Evolutionary conservation across 1,140 invertebrate genomes (phyloP).

Genomic region (Elymnias hypermnestra): DNA sequence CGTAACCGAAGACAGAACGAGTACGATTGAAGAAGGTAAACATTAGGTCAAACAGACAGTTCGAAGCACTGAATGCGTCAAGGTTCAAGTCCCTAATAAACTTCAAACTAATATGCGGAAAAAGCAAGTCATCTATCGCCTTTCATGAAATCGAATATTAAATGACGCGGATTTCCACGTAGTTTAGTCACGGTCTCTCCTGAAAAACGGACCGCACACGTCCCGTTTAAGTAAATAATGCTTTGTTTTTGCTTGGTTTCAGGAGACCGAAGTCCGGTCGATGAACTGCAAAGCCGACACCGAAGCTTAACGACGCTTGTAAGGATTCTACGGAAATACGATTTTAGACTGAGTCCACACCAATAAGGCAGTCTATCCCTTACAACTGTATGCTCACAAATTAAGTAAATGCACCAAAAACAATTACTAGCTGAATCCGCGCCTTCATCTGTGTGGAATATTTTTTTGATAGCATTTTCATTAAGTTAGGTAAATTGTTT

Average conservation of each 20-base stretch:
- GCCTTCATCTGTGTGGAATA: no score
- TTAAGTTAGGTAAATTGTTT: no score
- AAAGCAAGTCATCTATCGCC: background rate
- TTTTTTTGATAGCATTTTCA: no score
- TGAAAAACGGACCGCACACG: slow-evolving; percentile 30
- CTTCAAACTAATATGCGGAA: background rate
- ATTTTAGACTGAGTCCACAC: slow-evolving; percentile 50
- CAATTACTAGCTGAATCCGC: no score
- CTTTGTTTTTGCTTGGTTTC: slow-evolving; percentile 56
- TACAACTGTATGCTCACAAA: no score
- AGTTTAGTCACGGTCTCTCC: slow-evolving; percentile 34
- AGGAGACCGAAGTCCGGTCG: slow-evolving; percentile 58
- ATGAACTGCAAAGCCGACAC: slow-evolving; percentile 69
- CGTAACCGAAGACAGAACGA: no score
- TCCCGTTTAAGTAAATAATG: slow-evolving; percentile 40
- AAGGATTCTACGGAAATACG: slow-evolving; percentile 75
- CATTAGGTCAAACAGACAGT: no score
- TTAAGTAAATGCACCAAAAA: no score
- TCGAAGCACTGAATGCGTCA: no score
- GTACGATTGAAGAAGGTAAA: no score
- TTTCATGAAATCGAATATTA: background rate
- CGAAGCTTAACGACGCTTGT: slow-evolving; percentile 70
- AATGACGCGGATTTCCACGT: slow-evolving; percentile 24
- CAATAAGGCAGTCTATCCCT: slow-evolving; percentile 5
- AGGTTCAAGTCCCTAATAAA: no score